Conservation (phyloP, 2,888 invertebrate species). For the Drosophila silvestris region DNA sequence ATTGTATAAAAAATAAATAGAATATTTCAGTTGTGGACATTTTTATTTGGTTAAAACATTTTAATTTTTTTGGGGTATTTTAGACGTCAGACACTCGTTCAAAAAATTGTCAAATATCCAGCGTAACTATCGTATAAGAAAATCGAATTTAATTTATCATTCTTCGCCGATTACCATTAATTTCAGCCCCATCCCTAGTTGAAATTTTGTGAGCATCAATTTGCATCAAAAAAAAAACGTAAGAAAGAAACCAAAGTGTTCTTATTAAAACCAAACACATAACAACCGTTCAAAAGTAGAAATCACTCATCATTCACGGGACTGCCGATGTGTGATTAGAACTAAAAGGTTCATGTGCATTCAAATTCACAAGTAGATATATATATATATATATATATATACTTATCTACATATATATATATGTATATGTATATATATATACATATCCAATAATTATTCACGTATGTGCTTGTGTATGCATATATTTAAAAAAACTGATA, state of each 20-base stretch:
- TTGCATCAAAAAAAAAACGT: constrained; percentile 58
- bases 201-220: constrained; percentile 58
- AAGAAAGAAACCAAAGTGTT: constrained; percentile 50
- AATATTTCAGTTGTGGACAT: background rate
- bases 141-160: constrained; percentile 39
- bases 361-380: constrained; percentile 30
- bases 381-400: constrained; percentile 7
- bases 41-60: constrained; percentile 1
- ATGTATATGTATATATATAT: constrained; percentile 9
- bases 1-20: background rate
- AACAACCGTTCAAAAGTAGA: constrained; percentile 19
- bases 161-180: constrained; percentile 38
- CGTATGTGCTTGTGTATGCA: constrained; percentile 1
- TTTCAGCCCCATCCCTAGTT: constrained; percentile 45
- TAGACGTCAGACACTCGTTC: constrained; percentile 32
- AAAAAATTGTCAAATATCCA: constrained; percentile 43
- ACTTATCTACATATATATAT: background rate
- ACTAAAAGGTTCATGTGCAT: constrained; percentile 38
- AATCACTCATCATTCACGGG: background rate
- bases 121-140: constrained; percentile 37
- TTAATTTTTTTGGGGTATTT: constrained; percentile 5
- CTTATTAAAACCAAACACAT: constrained; percentile 13
- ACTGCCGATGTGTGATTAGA: constrained; percentile 16
- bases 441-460: constrained; percentile 8
- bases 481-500: background rate